Evolutionary conservation across 1,140 invertebrate genomes (phyloP).

Genomic region (Pollicipes pollicipes): DNA sequence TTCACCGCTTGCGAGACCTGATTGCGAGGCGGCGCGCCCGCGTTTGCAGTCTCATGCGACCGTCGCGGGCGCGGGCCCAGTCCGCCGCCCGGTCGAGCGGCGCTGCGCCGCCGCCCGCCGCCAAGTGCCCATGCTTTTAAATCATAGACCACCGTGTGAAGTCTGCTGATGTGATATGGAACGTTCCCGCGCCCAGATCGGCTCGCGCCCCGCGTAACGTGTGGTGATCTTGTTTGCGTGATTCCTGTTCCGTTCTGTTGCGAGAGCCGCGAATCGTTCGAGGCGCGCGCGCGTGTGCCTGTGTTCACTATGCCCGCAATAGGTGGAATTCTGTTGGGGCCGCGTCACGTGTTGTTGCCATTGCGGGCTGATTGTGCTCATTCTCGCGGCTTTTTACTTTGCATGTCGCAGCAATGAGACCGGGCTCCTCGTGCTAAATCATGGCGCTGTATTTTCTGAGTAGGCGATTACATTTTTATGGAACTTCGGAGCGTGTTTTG

Average conservation of each 20-base stretch:
- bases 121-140: constrained; percentile 1
- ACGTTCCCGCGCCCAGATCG: background rate
- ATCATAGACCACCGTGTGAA: background rate
- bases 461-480: background rate
- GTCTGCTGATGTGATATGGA: background rate
- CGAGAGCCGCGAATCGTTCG: background rate
- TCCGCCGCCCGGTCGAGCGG: background rate
- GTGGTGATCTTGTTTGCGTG: background rate
- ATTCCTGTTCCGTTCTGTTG: background rate
- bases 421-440: background rate
- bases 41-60: no score
- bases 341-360: no score
- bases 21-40: background rate
- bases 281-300: background rate
- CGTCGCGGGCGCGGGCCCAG: background rate
- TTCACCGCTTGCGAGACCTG: background rate
- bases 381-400: background rate
- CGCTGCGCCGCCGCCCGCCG: no score
- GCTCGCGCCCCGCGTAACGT: no score
- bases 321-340: background rate
- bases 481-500: background rate
- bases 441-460: background rate
- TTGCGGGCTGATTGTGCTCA: background rate
- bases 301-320: no score
- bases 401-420: background rate